Evolutionary conservation across 2,113 vertebrate species (phyloP).

Genomic region (Phalacrocorax pelagicus): DNA sequence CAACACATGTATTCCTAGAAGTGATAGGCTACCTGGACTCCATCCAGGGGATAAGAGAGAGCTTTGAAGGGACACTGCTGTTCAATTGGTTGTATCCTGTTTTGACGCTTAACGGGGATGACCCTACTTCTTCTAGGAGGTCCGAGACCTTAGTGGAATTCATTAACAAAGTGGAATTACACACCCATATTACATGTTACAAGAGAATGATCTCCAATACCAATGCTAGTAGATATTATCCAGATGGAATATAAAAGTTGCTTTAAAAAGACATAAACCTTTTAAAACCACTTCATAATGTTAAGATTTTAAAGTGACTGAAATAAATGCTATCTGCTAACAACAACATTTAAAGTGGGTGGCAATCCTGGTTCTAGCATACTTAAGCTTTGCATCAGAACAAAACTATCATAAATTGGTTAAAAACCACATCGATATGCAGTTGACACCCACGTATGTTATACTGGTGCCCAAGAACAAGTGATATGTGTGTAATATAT

Average conservation of each 20-base stretch:
- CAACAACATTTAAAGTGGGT: conserved; percentile 41
- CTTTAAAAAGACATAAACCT: conserved; percentile 15
- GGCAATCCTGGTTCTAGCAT: conserved; percentile 40
- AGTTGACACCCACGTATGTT: conserved; percentile 44
- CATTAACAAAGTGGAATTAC: neutral
- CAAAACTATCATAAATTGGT: conserved; percentile 55
- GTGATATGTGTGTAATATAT: neutral
- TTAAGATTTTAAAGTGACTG: conserved; percentile 21
- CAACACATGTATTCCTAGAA: conserved; percentile 12
- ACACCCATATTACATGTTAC: rapidly evolving
- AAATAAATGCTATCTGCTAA: conserved; percentile 38
- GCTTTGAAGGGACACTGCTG: neutral
- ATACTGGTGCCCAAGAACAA: conserved; percentile 48
- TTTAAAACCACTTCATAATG: neutral
- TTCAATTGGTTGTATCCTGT: neutral
- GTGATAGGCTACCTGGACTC: conserved; percentile 1
- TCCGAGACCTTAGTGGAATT: neutral
- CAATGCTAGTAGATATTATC: neutral
- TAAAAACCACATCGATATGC: conserved; percentile 28
- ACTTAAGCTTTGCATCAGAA: conserved; percentile 42
- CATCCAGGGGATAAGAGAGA: neutral
- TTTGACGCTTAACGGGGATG: neutral
- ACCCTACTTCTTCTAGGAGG: neutral
- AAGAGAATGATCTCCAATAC: neutral
- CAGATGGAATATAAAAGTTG: neutral